Conservation (phyloP, 2,888 invertebrate genomes). For the Himalopsyche japonica region DNA sequence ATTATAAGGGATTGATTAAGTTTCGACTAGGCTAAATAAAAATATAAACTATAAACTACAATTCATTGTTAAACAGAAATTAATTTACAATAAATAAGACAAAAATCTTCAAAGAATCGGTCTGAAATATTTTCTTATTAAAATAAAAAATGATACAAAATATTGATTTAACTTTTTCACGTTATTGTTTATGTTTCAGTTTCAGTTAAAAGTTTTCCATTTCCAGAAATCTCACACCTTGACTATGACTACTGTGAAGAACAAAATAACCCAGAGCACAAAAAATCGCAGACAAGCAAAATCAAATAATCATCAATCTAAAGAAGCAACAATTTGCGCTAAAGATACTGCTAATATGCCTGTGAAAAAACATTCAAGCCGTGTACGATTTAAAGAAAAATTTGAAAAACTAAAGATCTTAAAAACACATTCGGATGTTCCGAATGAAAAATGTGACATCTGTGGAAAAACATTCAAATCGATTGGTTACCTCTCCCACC, state of each 20-base stretch:
- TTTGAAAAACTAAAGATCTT: background rate
- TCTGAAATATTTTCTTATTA: too few relatives aligned
- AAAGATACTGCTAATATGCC: background rate
- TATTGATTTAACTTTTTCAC: too few relatives aligned
- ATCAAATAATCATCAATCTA: background rate
- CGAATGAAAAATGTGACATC: constrained; percentile 7
- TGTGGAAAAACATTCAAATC: constrained; percentile 22
- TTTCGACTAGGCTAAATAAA: too few relatives aligned
- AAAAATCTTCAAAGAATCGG: too few relatives aligned
- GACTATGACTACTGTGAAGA: too few relatives aligned
- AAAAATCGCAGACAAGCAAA: background rate
- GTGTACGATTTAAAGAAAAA: background rate
- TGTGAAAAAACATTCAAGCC: background rate
- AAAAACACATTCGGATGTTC: background rate
- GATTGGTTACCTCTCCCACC: constrained; percentile 3
- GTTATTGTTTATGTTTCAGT: too few relatives aligned
- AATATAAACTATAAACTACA: too few relatives aligned
- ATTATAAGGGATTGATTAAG: too few relatives aligned
- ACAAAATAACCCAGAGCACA: background rate
- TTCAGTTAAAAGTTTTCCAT: too few relatives aligned
- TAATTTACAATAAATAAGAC: too few relatives aligned
- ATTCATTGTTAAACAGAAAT: too few relatives aligned
- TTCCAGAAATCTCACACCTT: background rate
- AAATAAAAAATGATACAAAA: too few relatives aligned
- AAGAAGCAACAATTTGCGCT: background rate